phyloP scores from a whole-genome alignment of 1,140 invertebrate species.

The Drosophila willistoni region DNA sequence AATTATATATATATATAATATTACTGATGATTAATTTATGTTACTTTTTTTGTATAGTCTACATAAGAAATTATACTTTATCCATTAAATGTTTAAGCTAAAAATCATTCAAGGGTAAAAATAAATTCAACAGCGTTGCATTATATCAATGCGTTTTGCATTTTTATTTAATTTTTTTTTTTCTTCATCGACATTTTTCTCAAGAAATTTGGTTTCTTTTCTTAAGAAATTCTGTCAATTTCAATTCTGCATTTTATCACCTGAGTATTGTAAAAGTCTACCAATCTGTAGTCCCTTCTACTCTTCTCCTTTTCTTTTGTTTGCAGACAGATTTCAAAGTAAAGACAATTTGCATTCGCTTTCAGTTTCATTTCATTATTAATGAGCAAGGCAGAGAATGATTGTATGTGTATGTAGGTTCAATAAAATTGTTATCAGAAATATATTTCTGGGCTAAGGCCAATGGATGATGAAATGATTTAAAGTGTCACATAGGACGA shows the following conservation, averaged over 20 bases:
- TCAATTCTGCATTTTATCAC: slow-evolving; percentile 38
- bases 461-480: slow-evolving; percentile 56
- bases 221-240: not conserved
- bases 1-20: no score
- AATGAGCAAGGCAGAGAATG: slow-evolving; percentile 38
- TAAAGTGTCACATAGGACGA: not conserved
- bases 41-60: no score
- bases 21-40: no score
- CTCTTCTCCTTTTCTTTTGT: not conserved
- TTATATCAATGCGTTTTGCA: not conserved
- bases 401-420: slow-evolving; percentile 17
- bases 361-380: slow-evolving; percentile 23
- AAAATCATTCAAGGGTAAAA: no score
- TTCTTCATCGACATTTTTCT: not conserved
- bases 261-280: slow-evolving; percentile 19
- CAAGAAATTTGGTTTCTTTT: slow-evolving; percentile 20
- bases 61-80: no score
- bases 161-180: not conserved
- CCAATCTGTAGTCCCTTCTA: not conserved
- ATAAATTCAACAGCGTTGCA: no score
- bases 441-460: slow-evolving; percentile 41
- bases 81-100: no score
- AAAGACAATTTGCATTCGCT: slow-evolving; percentile 37
- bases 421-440: slow-evolving; percentile 35
- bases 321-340: slow-evolving; percentile 48